Conservation (phyloP, 2,888 invertebrate genomes). For the Melipona bicolor region DNA sequence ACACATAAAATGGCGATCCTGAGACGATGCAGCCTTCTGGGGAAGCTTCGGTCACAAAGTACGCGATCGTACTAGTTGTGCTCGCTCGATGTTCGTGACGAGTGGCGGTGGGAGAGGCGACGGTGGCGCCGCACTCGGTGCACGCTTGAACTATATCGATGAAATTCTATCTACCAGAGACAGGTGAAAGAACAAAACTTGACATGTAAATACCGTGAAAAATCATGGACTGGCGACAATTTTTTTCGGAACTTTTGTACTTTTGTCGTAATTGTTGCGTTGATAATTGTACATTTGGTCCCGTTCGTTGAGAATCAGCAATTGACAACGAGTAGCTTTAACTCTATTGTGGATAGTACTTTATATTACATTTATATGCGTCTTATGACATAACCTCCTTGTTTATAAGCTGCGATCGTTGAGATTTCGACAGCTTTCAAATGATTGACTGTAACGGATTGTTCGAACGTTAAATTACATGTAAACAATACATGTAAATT, state of each 20-base stretch:
- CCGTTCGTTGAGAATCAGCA: neutral
- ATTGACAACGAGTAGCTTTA: neutral
- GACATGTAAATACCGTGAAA: neutral
- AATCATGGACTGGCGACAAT: conserved; percentile 4
- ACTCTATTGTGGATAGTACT: conserved; percentile 23
- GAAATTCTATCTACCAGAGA: neutral
- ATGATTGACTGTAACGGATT: conserved; percentile 27
- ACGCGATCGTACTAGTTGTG: conserved; percentile 51
- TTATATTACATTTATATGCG: conserved; percentile 4
- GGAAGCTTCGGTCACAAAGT: conserved; percentile 66
- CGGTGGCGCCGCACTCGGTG: neutral
- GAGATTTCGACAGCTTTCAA: conserved; percentile 56
- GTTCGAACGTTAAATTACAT: conserved; percentile 13
- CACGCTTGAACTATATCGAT: neutral
- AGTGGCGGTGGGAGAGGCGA: conserved; percentile 30
- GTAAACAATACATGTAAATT: conserved; percentile 21
- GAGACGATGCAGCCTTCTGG: conserved; percentile 75
- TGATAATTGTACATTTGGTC: neutral
- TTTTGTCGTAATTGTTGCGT: neutral
- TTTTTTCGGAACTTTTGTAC: neutral
- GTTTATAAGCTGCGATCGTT: neutral
- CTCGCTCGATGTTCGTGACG: conserved; percentile 29
- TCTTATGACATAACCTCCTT: conserved; percentile 48
- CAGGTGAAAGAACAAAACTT: conserved; percentile 27
- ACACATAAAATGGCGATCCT: conserved; percentile 83